Evolutionary conservation across 2,888 invertebrate species (phyloP).

Genomic region (Amiota communis): DNA sequence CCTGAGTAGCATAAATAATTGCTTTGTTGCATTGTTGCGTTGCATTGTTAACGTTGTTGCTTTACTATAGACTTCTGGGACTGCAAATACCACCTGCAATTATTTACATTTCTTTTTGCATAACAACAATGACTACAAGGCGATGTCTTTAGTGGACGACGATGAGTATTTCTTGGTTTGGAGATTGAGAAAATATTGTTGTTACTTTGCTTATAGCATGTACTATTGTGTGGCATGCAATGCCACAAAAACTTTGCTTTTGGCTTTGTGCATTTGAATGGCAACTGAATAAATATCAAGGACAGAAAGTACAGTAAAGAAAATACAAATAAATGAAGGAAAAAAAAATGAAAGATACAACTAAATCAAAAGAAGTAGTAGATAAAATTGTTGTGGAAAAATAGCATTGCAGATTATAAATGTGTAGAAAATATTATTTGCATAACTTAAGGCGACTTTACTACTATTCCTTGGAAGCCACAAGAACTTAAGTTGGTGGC

Average conservation of each 20-base stretch:
- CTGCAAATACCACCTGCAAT: slow-evolving; percentile 47
- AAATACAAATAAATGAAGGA: neutral
- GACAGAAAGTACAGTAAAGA: slow-evolving; percentile 52
- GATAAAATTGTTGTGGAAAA: slow-evolving; percentile 36
- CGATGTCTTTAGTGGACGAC: neutral
- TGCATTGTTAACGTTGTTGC: slow-evolving; percentile 32
- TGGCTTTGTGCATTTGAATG: slow-evolving; percentile 57
- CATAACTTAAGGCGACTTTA: slow-evolving; percentile 49
- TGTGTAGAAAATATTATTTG: slow-evolving; percentile 49
- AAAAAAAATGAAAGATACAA: slow-evolving; percentile 32
- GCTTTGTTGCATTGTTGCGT: slow-evolving; percentile 56
- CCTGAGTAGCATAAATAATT: slow-evolving; percentile 54
- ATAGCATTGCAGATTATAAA: slow-evolving; percentile 48
- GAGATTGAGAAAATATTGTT: neutral
- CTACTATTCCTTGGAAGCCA: neutral
- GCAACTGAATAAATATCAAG: slow-evolving; percentile 48
- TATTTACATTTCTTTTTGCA: slow-evolving; percentile 58
- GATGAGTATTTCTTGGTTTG: slow-evolving; percentile 36
- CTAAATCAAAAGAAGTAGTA: slow-evolving; percentile 31
- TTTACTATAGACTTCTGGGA: slow-evolving; percentile 38
- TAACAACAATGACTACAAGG: slow-evolving; percentile 32
- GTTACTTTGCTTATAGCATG: slow-evolving; percentile 21
- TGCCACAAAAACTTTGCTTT: slow-evolving; percentile 14
- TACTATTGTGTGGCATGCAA: slow-evolving; percentile 21
- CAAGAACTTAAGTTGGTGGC: slow-evolving; percentile 3